Evolutionary conservation across 2,113 vertebrate genomes (phyloP).

Genomic region (Monarcha castaneiventris): DNA sequence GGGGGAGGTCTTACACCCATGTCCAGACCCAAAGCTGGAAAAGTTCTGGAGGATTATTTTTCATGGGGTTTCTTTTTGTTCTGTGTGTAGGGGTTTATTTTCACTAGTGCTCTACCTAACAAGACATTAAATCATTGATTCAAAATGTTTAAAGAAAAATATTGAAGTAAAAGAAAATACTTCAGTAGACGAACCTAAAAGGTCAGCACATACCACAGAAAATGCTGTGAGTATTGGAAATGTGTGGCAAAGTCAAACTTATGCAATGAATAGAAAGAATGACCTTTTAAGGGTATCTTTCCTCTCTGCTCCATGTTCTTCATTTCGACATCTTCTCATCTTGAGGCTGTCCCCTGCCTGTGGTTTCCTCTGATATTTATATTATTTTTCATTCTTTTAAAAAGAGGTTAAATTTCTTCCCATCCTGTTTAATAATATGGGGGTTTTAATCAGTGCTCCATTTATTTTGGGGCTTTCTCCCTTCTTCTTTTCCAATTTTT

Average conservation of each 20-base stretch:
- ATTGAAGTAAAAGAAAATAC: conserved; percentile 17
- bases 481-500: background rate
- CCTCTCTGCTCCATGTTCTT: background rate
- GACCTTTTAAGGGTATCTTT: conserved; percentile 20
- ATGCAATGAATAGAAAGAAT: background rate
- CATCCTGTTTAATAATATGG: background rate
- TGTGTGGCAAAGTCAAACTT: conserved; percentile 14
- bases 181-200: conserved; percentile 19
- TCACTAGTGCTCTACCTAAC: background rate
- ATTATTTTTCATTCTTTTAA: background rate
- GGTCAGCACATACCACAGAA: conserved; percentile 44
- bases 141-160: conserved; percentile 33
- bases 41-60: background rate
- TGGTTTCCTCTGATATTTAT: background rate
- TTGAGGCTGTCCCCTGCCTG: background rate
- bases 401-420: background rate
- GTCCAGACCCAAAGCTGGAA: background rate
- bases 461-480: background rate
- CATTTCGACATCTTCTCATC: background rate
- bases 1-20: accelerated
- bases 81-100: background rate
- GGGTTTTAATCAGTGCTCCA: background rate
- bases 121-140: conserved; percentile 29
- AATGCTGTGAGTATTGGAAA: conserved; percentile 11
- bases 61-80: background rate